Evolutionary conservation across 37 sponge, comb jelly and placozoan genomes (phyloP).

Genomic region (Chondrilla cf. caribensis): DNA sequence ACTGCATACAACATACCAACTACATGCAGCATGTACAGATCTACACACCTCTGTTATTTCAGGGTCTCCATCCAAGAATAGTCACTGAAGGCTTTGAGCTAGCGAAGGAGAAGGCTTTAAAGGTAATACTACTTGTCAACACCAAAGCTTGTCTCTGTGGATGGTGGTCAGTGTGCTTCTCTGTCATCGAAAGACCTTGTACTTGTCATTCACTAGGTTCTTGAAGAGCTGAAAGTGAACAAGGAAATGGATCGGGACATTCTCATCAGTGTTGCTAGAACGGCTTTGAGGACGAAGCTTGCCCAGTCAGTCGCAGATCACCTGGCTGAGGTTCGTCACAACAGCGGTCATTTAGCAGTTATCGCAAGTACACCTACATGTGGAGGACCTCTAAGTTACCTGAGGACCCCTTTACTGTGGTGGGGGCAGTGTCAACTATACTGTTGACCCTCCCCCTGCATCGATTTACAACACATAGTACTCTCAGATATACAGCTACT

Average conservation of each 20-base stretch:
- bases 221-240: constrained; percentile 75
- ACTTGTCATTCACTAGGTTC: constrained; percentile 36
- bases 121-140: no score
- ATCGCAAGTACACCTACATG: no score
- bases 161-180: no score
- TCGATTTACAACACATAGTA: no score
- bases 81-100: constrained; percentile 92
- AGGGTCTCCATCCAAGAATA: constrained; percentile 95
- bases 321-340: constrained; percentile 79
- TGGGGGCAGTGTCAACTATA: neutral
- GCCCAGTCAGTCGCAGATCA: constrained; percentile 72
- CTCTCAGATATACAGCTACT: no score
- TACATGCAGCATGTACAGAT: no score
- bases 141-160: no score
- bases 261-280: constrained; percentile 91
- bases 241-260: constrained; percentile 83
- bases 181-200: no score
- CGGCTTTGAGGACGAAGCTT: constrained; percentile 93
- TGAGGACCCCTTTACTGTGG: neutral
- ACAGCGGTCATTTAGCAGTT: no score
- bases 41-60: neutral
- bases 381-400: no score
- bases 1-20: no score
- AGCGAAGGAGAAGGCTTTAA: constrained; percentile 88
- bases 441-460: no score